A percentile compares a stretch with the other conserved stretches of the same genome.
These are phyloP conservation scores for Oegoconia quadripuncta DNA, from an alignment of 2,888 invertebrate species.

Conservation along the genomic window DNA sequence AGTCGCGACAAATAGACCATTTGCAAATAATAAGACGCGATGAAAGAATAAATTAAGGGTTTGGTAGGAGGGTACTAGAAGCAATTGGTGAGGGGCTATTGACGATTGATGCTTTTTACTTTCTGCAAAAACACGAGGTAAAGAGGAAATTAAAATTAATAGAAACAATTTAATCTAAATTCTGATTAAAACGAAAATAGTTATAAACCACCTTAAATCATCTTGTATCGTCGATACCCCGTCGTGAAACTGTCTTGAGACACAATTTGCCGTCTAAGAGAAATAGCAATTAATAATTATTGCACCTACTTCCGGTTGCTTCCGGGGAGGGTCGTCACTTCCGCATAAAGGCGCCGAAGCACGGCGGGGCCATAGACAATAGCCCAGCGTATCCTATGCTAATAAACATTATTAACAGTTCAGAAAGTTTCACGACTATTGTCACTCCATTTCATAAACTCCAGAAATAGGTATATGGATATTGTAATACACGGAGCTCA, in stretches of 20 bases:
- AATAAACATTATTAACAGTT: slow-evolving; percentile 46
- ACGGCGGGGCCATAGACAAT: slow-evolving; percentile 27
- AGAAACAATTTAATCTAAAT: slow-evolving; percentile 14
- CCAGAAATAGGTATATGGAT: no score
- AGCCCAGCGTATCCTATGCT: slow-evolving; percentile 41
- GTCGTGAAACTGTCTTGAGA: slow-evolving; percentile 52
- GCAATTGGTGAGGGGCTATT: not conserved
- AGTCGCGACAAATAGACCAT: slow-evolving; percentile 78
- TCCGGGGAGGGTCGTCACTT: slow-evolving; percentile 52
- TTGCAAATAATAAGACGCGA: slow-evolving; percentile 79
- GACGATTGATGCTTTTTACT: not conserved
- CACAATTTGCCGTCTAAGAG: slow-evolving; percentile 43
- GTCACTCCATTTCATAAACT: no score
- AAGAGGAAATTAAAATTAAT: slow-evolving; percentile 1
- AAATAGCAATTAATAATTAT: slow-evolving; percentile 75
- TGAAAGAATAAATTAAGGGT: slow-evolving; percentile 77
- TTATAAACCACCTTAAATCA: slow-evolving; percentile 28
- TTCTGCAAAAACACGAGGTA: not conserved
- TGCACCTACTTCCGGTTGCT: slow-evolving; percentile 67
- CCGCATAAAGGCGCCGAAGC: slow-evolving; percentile 34
- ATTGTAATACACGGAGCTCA: no score
- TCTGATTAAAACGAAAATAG: slow-evolving; percentile 20
- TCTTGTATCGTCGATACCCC: slow-evolving; percentile 41
- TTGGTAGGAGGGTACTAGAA: slow-evolving; percentile 25
- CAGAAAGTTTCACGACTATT: slow-evolving; percentile 22